Percentiles rank a stretch among this genome's conserved stretches.
These are phyloP conservation scores for Lepidothrix coronata DNA, from an alignment of 2,113 vertebrate genomes.

Conservation along the genomic window DNA sequence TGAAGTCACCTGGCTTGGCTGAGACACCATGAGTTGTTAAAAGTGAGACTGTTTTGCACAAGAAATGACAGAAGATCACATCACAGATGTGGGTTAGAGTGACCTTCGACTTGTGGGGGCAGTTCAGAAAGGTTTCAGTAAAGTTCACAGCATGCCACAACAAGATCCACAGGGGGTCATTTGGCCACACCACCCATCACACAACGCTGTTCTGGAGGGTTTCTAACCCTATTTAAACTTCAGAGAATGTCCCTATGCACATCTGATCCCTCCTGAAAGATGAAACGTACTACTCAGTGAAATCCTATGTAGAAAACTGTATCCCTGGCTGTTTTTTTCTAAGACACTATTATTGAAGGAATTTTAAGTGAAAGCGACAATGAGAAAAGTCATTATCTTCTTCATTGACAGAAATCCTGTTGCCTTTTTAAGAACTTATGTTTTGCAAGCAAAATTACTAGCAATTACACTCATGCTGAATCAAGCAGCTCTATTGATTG, in stretches of 20 bases:
- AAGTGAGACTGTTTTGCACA: not conserved
- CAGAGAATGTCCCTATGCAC: not conserved
- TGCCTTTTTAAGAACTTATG: not conserved
- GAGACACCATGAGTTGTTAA: not conserved
- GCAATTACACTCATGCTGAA: not conserved
- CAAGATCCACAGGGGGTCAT: not conserved
- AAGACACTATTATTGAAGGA: not conserved
- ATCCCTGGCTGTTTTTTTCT: not conserved
- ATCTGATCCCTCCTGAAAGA: not conserved
- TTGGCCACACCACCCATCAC: not conserved
- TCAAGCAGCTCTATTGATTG: not conserved
- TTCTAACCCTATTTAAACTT: not conserved
- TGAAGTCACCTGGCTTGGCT: not conserved
- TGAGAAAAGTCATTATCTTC: not conserved
- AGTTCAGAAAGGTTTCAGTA: not conserved
- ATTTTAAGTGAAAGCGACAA: not conserved
- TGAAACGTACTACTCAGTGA: not conserved
- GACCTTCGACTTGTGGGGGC: not conserved
- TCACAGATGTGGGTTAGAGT: accelerated
- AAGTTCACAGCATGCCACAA: not conserved
- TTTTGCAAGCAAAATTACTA: not conserved
- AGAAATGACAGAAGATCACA: not conserved
- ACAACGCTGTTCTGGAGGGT: not conserved
- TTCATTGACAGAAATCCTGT: not conserved
- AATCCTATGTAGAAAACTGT: not conserved